Conservation (phyloP, 30 jellyfish, hydroid and myxozoan species). For the Euphysa ruthae region DNA sequence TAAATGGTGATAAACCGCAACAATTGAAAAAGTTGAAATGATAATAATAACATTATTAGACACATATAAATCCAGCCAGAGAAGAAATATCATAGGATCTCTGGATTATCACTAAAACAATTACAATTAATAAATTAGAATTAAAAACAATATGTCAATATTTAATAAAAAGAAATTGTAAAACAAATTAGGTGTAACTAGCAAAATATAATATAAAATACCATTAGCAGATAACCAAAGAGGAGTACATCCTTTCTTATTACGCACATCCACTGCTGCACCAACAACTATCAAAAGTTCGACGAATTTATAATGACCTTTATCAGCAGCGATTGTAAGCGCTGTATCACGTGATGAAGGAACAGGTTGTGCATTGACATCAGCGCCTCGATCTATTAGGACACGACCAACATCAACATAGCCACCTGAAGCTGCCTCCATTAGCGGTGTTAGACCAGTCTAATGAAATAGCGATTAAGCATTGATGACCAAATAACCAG, state of each 20-base stretch:
- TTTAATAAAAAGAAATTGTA: no score
- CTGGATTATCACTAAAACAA: no score
- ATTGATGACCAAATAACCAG: neutral
- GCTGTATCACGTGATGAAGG: conserved; percentile 98
- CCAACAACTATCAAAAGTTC: conserved; percentile 56
- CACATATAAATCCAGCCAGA: no score
- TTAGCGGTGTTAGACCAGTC: conserved; percentile 97
- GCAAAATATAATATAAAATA: no score
- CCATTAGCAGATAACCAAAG: conserved; percentile 95
- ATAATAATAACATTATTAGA: no score
- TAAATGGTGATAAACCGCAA: no score
- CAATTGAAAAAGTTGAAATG: no score
- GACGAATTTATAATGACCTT: conserved; percentile 90
- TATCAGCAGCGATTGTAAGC: conserved; percentile 88
- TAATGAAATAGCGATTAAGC: neutral
- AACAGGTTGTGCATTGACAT: conserved; percentile 91
- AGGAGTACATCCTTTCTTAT: conserved; percentile 95
- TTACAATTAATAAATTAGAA: no score
- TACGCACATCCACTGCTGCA: conserved; percentile 78
- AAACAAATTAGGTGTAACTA: no score
- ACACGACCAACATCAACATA: conserved; percentile 96
- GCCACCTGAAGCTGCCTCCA: conserved; percentile 99
- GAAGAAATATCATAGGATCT: no score
- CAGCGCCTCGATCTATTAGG: conserved; percentile 90
- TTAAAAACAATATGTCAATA: no score